Conservation (phyloP, 1,140 invertebrate species). For the Stegodyphus dumicola region DNA sequence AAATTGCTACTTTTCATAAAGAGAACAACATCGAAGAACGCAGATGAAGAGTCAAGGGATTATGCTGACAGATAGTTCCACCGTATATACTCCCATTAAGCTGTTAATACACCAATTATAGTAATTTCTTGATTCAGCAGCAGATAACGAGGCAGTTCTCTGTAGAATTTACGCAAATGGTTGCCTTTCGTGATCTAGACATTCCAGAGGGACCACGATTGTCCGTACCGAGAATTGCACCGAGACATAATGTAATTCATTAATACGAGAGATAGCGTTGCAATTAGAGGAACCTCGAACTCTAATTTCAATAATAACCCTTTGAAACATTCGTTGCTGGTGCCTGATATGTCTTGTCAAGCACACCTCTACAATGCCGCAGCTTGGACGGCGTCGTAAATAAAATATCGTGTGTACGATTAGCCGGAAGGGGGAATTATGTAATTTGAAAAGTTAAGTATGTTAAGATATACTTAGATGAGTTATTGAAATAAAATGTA, state of each 20-base stretch:
- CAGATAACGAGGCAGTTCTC: background rate
- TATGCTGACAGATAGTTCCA: too few relatives aligned
- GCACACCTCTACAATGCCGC: too few relatives aligned
- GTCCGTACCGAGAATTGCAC: conserved; percentile 21
- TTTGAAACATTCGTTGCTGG: background rate
- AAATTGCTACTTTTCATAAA: too few relatives aligned
- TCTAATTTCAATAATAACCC: conserved; percentile 44
- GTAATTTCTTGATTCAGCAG: conserved; percentile 43
- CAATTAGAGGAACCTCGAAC: conserved; percentile 21
- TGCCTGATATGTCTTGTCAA: too few relatives aligned
- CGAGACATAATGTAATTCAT: conserved; percentile 49
- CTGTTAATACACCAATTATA: conserved; percentile 42
- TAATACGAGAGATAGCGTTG: conserved; percentile 21
- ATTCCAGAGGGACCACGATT: conserved; percentile 12
- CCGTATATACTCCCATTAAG: conserved; percentile 1
- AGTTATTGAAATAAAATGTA: too few relatives aligned
- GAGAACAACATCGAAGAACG: too few relatives aligned
- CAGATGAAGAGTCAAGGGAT: too few relatives aligned
- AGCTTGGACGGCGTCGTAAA: too few relatives aligned
- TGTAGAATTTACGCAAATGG: conserved; percentile 33
- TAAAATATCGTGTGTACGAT: too few relatives aligned
- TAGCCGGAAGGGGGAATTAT: too few relatives aligned
- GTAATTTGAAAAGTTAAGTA: too few relatives aligned
- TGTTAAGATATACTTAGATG: too few relatives aligned
- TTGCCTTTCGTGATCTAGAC: conserved; percentile 20